Percentiles rank a stretch among this genome's conserved stretches.
Evolutionary conservation across 2,797 vertebrate species (phyloP).

Genomic region (Rousettus madagascariensis): DNA sequence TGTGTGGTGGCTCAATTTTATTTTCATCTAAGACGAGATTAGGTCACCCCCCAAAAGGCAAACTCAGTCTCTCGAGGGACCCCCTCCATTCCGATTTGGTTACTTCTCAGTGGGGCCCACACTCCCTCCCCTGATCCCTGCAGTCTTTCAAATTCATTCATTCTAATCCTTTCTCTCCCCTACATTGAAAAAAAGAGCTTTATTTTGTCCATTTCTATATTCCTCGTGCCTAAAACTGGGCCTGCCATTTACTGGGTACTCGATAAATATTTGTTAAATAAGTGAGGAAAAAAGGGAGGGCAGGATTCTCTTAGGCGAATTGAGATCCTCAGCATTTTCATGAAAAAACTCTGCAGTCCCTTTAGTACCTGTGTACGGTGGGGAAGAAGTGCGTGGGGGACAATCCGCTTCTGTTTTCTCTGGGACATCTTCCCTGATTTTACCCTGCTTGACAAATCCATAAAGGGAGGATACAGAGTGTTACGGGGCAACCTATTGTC

Average conservation of each 20-base stretch:
- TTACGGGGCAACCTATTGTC: not conserved
- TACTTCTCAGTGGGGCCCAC: not conserved
- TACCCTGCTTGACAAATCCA: not conserved
- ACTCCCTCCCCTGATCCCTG: not conserved
- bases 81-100: not conserved
- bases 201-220: not conserved
- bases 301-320: not conserved
- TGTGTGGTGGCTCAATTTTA: not conserved
- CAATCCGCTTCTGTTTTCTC: not conserved
- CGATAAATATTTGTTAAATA: not conserved
- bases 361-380: not conserved
- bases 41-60: not conserved
- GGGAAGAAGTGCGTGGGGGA: not conserved
- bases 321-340: not conserved
- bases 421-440: not conserved
- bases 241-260: not conserved
- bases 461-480: not conserved
- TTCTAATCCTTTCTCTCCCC: not conserved
- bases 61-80: not conserved
- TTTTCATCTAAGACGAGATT: not conserved
- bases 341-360: not conserved
- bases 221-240: not conserved
- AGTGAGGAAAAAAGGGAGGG: not conserved
- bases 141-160: not conserved
- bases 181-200: not conserved